Evolutionary conservation across 2,888 invertebrate species (phyloP).

Genomic region (Noctua fimbriata): DNA sequence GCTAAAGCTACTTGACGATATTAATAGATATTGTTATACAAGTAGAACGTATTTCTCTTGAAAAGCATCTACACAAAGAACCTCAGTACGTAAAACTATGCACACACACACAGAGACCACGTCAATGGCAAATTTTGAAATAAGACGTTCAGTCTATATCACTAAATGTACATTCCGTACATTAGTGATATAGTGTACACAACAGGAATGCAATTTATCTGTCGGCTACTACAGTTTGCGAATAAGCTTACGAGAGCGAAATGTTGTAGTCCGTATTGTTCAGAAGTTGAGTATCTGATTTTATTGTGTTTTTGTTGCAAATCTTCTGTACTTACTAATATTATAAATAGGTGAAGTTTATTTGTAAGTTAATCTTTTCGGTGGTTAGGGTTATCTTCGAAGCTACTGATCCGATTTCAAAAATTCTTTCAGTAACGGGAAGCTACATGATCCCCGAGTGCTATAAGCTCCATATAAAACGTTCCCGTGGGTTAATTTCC

Average conservation of each 20-base stretch:
- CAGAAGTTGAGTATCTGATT: neutral
- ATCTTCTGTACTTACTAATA: too few species aligned
- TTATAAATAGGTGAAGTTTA: too few species aligned
- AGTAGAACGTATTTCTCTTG: neutral
- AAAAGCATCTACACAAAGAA: neutral
- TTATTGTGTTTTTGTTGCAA: neutral
- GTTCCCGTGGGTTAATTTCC: too few species aligned
- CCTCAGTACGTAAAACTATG: neutral
- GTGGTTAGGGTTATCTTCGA: too few species aligned
- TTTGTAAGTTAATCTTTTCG: too few species aligned
- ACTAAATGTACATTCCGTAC: too few species aligned
- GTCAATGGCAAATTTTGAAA: neutral
- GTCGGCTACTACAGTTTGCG: neutral
- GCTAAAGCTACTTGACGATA: neutral
- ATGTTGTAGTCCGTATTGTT: neutral
- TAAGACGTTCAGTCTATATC: neutral
- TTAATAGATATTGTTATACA: neutral
- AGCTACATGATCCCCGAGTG: too few species aligned
- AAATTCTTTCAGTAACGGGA: too few species aligned
- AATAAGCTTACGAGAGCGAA: neutral
- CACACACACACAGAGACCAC: neutral
- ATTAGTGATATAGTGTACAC: too few species aligned
- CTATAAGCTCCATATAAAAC: too few species aligned
- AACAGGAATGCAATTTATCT: neutral
- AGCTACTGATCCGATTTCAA: too few species aligned